Conservation (phyloP, 2,113 vertebrate species). For the Apteryx mantelli region DNA sequence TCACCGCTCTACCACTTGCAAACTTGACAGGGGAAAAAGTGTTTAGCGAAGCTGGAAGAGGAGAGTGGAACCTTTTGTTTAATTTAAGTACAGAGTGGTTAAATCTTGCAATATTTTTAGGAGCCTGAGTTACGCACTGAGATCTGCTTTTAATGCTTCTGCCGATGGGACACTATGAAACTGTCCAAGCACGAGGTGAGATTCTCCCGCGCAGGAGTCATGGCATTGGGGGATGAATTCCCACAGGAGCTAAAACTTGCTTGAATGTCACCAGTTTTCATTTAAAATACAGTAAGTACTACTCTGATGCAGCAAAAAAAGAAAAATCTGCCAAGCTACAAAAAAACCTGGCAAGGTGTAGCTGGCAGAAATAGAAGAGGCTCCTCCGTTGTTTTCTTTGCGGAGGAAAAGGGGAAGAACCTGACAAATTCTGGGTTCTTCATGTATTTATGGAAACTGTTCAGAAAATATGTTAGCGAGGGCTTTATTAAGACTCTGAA, state of each 20-base stretch:
- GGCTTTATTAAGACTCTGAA: not conserved
- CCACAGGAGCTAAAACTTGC: not conserved
- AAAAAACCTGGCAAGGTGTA: not conserved
- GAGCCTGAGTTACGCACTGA: accelerated
- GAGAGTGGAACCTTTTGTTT: not conserved
- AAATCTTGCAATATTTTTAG: not conserved
- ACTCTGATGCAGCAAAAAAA: not conserved
- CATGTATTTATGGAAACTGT: not conserved
- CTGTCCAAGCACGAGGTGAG: not conserved
- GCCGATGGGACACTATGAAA: accelerated
- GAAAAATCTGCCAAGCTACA: not conserved
- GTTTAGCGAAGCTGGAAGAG: not conserved
- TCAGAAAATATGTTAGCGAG: not conserved
- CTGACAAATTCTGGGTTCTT: not conserved
- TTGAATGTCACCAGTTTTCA: not conserved
- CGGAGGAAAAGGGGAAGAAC: not conserved
- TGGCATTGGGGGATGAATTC: not conserved
- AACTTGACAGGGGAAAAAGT: not conserved
- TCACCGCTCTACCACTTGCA: not conserved
- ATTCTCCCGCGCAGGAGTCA: not conserved
- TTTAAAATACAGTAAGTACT: not conserved
- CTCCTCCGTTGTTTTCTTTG: not conserved
- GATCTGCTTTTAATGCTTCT: not conserved
- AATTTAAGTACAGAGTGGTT: no score
- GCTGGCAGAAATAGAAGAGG: not conserved